Evolutionary conservation across 1,140 invertebrate genomes (phyloP).

Genomic region (Drosophila auraria): DNA sequence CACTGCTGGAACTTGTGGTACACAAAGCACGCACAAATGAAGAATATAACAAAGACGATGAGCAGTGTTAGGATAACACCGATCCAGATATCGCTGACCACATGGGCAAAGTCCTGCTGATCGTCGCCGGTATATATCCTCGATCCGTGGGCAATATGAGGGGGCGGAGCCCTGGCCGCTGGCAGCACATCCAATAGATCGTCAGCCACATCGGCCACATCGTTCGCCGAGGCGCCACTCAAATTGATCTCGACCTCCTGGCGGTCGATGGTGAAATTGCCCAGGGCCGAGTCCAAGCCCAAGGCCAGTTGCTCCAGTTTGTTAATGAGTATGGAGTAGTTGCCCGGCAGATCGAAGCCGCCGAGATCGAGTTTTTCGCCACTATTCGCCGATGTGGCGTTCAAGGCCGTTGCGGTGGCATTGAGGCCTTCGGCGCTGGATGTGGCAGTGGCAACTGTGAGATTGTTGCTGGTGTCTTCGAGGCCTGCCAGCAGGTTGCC

Average conservation of each 20-base stretch:
- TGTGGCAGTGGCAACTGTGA: conserved; percentile 28
- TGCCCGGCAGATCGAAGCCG: conserved; percentile 78
- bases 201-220: conserved; percentile 64
- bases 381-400: conserved; percentile 47
- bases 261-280: conserved; percentile 77
- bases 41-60: conserved; percentile 87
- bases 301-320: conserved; percentile 81
- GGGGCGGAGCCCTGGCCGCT: conserved; percentile 59
- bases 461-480: conserved; percentile 47
- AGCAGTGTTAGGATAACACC: conserved; percentile 87
- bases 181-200: conserved; percentile 66
- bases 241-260: conserved; percentile 79
- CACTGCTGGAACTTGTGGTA: conserved; percentile 89
- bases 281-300: conserved; percentile 75
- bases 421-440: conserved; percentile 40
- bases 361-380: conserved; percentile 68
- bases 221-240: conserved; percentile 59
- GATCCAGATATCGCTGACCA: conserved; percentile 88
- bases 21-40: conserved; percentile 87
- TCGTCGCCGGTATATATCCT: conserved; percentile 72
- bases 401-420: conserved; percentile 48
- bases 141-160: conserved; percentile 60
- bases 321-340: conserved; percentile 84
- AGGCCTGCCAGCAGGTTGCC: conserved; percentile 68
- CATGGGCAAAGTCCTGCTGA: conserved; percentile 76